Base-by-base conservation (phyloP, 2,888 invertebrate species). In the Parnassius glacialis region DNA sequence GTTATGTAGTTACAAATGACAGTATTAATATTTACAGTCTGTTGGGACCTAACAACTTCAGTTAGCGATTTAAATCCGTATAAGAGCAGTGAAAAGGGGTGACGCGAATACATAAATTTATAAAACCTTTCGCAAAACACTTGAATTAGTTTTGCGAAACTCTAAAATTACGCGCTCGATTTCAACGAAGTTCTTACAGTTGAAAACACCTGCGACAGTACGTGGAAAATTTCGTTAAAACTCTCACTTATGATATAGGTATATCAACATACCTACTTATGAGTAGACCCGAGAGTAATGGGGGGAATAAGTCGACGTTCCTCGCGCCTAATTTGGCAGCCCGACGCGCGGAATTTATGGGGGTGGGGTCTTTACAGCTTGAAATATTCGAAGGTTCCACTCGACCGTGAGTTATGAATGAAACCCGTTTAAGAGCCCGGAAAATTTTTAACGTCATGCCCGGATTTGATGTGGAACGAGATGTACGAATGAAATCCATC, bases 251-350 rank as follows among this genome's bases (percentile, higher is more conserved):
- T 66, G 71, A 64, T 44, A 57, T 60, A 55, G 71, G 64, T 44
- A 57, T 60, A 55, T 59, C 53, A 55, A 55, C 58, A 65, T 63
- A 62, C 61, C 50, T 58, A 58, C 60, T 50, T 67, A 68, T 68
- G 72, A 70, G 69, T 73, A 72, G 71, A 72, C 67, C 68, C 73
- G 74, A 69, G 78, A 74, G 83, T 86, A 88, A 88, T 87, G 86
- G 86, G 79, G 83, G 78, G 83, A 81, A 87, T 87, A 86, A 87
- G 83, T 85, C 84, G 85, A 78, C 83, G 79, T 81, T 87, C 79
- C 89, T 90, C 83, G 84, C 90, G 90, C 90, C 90, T 90, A 90
- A 91, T 90, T 91, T 91, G 90, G 90, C 90, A 90, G 84, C 87
- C 87, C 89, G 90, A 89, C 87, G 87, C 88, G 84, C 85, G 90